A percentile compares a stretch with the other conserved stretches of the same genome.
Evolutionary conservation across 2,888 invertebrate species (phyloP).

Genomic region (Ferdinandea cuprea): DNA sequence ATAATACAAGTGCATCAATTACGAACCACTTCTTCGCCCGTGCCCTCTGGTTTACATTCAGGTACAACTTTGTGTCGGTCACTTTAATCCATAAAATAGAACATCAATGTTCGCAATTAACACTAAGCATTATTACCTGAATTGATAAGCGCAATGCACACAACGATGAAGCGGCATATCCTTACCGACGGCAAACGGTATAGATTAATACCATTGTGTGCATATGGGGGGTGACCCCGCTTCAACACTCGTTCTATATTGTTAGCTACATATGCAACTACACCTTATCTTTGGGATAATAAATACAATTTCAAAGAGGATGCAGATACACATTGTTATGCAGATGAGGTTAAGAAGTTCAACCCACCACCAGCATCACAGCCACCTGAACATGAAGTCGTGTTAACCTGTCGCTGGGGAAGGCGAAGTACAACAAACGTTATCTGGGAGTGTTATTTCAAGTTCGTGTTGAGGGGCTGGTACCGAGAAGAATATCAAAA

Average conservation of each 20-base stretch:
- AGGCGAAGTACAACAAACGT: slow-evolving; percentile 7
- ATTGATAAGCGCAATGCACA: slow-evolving; percentile 8
- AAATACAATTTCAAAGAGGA: slow-evolving; percentile 46
- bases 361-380: not conserved
- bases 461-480: not conserved
- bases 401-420: slow-evolving; percentile 1
- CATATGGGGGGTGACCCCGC: not conserved
- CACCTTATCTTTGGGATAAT: slow-evolving; percentile 31
- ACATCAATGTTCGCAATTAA: slow-evolving; percentile 13
- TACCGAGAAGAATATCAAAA: slow-evolving; percentile 1
- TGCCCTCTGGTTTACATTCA: not conserved
- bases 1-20: not conserved
- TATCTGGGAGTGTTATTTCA: slow-evolving; percentile 20
- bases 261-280: slow-evolving; percentile 13
- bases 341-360: slow-evolving; percentile 35
- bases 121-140: slow-evolving; percentile 32
- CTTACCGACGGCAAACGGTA: slow-evolving; percentile 6
- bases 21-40: not conserved
- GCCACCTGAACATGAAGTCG: not conserved
- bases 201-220: not conserved
- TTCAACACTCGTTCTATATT: not conserved
- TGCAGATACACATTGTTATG: slow-evolving; percentile 38
- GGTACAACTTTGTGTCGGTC: not conserved
- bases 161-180: not conserved
- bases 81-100: slow-evolving; percentile 7